Conservation (phyloP, 35 echinoderm and acorn worm species). For the Holothuria glaberrima region DNA sequence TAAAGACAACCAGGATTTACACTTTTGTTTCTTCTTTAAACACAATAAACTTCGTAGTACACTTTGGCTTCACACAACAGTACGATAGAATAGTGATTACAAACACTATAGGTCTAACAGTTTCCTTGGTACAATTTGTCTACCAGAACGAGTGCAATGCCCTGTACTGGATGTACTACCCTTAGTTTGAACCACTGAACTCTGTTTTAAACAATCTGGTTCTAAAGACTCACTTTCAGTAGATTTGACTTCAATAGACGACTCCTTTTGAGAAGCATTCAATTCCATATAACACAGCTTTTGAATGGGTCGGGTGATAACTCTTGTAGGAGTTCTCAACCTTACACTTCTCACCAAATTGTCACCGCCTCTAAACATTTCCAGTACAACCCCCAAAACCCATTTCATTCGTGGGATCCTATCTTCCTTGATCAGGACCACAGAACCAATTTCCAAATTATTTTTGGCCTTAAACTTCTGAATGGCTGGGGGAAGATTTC, state of each 20-base stretch:
- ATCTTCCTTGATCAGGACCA: slow-evolving; percentile 38
- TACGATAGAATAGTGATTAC: background rate
- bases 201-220: background rate
- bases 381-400: slow-evolving; percentile 23
- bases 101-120: background rate
- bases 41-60: background rate
- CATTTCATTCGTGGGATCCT: slow-evolving; percentile 44
- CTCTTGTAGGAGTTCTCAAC: slow-evolving; percentile 3
- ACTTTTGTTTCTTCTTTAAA: background rate
- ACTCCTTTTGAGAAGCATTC: background rate
- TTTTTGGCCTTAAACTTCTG: slow-evolving; percentile 26
- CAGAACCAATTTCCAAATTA: slow-evolving; percentile 39
- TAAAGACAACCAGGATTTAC: background rate
- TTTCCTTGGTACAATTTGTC: background rate
- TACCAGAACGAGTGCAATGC: slow-evolving; percentile 22
- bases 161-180: background rate
- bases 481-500: slow-evolving; percentile 42
- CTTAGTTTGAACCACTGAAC: background rate
- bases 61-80: background rate
- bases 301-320: slow-evolving; percentile 4
- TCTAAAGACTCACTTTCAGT: background rate
- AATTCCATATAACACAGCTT: background rate
- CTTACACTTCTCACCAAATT: slow-evolving; percentile 8
- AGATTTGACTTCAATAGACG: background rate
- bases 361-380: slow-evolving; percentile 2